These are phyloP conservation scores for Centropus bengalensis DNA, from an alignment of 2,113 vertebrate species.

Conservation along the genomic window DNA sequence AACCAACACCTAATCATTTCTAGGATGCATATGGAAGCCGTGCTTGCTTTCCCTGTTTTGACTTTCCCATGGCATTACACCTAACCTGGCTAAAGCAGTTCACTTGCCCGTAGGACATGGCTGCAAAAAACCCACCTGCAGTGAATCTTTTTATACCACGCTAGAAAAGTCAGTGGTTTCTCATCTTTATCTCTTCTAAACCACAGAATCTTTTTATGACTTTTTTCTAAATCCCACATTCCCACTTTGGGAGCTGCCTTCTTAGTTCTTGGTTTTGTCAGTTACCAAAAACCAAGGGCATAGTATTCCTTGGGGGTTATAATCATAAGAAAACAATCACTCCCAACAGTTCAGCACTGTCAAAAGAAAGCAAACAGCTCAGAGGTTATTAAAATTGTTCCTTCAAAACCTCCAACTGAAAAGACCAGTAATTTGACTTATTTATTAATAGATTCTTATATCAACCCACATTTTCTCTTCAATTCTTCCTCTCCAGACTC, in stretches of 20 bases:
- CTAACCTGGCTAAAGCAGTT: background rate
- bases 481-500: background rate
- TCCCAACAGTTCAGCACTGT: background rate
- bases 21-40: background rate
- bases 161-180: background rate
- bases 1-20: background rate
- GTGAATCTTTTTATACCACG: background rate
- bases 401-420: background rate
- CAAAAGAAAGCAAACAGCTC: slow-evolving; percentile 14
- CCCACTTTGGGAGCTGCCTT: background rate
- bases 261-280: background rate
- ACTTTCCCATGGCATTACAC: background rate
- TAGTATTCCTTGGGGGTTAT: background rate
- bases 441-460: slow-evolving; percentile 7
- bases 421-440: background rate
- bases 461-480: background rate
- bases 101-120: background rate
- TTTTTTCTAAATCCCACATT: background rate
- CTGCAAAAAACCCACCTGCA: background rate
- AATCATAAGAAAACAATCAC: background rate
- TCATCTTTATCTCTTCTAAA: background rate
- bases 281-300: background rate
- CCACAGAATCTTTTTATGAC: background rate
- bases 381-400: background rate
- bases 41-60: background rate